Conservation (phyloP, 2,888 invertebrate species). For the Leptopilina drosophilae region DNA sequence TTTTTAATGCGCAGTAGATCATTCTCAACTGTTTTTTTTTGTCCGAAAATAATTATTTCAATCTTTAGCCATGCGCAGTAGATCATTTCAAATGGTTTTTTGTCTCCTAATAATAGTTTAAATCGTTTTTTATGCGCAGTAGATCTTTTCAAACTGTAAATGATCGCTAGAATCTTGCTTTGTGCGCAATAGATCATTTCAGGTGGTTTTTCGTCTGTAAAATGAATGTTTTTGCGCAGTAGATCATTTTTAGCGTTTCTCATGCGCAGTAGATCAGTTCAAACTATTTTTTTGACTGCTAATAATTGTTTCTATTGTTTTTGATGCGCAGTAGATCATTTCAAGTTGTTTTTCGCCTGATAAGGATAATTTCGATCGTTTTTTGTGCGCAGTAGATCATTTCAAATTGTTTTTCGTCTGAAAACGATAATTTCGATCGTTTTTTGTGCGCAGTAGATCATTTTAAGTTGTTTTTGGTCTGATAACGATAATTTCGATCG, state of each 20-base stretch:
- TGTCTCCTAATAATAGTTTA: too few species aligned
- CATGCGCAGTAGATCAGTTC: too few species aligned
- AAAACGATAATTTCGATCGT: too few species aligned
- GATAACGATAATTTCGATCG: not conserved
- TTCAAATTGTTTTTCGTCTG: not conserved
- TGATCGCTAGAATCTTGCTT: too few species aligned
- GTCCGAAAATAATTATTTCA: not conserved
- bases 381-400: not conserved
- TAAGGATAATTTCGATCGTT: too few species aligned
- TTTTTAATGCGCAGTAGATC: not conserved
- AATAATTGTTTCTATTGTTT: not conserved
- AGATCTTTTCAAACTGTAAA: not conserved
- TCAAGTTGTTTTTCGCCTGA: too few species aligned
- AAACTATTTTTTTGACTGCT: too few species aligned
- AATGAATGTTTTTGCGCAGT: too few species aligned
- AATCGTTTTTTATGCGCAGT: not conserved
- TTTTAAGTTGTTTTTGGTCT: not conserved
- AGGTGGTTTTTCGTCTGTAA: too few species aligned
- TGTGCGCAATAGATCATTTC: too few species aligned
- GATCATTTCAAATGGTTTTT: too few species aligned
- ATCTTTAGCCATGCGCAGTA: not conserved
- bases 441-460: conserved; percentile 13
- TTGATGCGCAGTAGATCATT: not conserved
- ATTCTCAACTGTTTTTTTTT: not conserved
- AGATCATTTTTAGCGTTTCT: too few species aligned